Base-by-base conservation (phyloP, 2,797 vertebrate species). In the Danio aesculapii region DNA sequence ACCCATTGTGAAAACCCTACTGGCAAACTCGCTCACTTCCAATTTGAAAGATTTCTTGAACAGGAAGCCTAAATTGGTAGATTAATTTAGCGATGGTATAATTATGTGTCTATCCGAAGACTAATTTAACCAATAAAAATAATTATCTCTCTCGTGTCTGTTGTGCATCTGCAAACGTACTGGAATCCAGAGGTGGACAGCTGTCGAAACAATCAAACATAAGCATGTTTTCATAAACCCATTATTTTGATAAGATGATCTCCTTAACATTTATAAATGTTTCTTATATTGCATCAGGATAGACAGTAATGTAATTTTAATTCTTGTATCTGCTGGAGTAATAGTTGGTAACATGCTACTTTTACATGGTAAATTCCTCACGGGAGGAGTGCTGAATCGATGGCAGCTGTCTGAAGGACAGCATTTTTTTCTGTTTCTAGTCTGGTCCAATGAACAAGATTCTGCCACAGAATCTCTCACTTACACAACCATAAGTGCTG, bases 401-500 rank as follows among this genome's bases (percentile, higher is more conserved):
- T 53, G 73, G 49, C 66, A 79, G 77, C 43, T 76, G 83, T 72
- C 66, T 72, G 50, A 81, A 81, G 73, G 66, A 84, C 77, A 81
- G 72, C 62, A 47, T 59, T 77, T 81, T 73, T 74, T 69, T 30
- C 55, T 59, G 19, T 67, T 39, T 74, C 21, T 69, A 84, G 74
- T 64, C 47, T 57, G 14, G 49, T 85, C 84, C 90, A 84, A 86
- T 81, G 84, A 86, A 85, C 89, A 88, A 76, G 83, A 78, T 88
- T 92, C 86, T 75, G 50, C 86, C 88, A 86, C 86, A 81, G 75
- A 85, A 81, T 83, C 43, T 83, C 66, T 85, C 84, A 86, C 84
- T 84, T 87, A 90, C 86, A 90, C 63, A 84, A 78, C 86, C 82
- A 84, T 89, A 88, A 92, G 92, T 92, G 90, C 88, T 90, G 88